phyloP scores from a whole-genome alignment of 2,113 vertebrate genomes.

The Philantomba maxwellii region DNA sequence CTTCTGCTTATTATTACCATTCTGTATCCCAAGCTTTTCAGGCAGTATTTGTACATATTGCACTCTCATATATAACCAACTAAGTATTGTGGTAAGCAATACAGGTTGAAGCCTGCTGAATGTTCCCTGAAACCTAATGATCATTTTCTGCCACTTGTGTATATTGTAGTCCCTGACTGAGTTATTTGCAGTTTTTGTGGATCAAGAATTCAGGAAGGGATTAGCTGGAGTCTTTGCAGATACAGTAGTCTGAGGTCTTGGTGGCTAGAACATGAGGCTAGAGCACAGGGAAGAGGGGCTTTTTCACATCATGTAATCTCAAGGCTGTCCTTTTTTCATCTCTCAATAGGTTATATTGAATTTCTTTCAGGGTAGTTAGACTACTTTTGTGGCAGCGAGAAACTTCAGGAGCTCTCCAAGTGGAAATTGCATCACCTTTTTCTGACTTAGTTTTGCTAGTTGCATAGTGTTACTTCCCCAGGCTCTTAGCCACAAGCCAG shows the following conservation, averaged over 20 bases:
- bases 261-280: background rate
- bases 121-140: background rate
- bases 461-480: background rate
- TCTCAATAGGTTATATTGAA: background rate
- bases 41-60: background rate
- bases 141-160: background rate
- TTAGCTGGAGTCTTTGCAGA: background rate
- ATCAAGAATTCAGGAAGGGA: background rate
- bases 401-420: background rate
- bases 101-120: background rate
- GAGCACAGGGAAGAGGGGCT: background rate
- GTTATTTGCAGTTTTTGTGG: constrained; percentile 19
- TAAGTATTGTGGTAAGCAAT: background rate
- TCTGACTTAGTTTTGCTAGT: background rate
- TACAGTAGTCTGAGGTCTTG: background rate
- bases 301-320: background rate
- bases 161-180: background rate
- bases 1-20: background rate
- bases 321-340: background rate
- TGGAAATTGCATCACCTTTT: background rate
- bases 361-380: background rate
- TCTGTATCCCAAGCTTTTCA: background rate
- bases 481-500: background rate
- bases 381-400: background rate
- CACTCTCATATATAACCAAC: background rate